phyloP scores from a whole-genome alignment of 2,113 vertebrate genomes.

The Toxostoma redivivum region DNA sequence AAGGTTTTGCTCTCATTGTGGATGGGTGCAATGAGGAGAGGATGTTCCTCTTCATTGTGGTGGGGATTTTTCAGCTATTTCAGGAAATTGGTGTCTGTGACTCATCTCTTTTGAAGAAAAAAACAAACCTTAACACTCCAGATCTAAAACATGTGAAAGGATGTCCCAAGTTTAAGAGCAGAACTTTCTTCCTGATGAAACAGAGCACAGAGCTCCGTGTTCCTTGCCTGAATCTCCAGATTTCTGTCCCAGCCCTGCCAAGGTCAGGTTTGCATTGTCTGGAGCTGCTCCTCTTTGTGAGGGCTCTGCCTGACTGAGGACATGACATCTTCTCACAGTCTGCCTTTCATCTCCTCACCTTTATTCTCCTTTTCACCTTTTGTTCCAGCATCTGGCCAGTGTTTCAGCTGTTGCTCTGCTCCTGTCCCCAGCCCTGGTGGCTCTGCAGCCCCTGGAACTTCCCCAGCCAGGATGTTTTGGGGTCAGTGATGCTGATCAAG shows the following conservation, averaged over 20 bases:
- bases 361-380: not conserved
- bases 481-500: not conserved
- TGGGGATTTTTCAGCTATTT: not conserved
- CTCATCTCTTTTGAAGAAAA: not conserved
- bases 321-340: not conserved
- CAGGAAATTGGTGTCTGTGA: not conserved
- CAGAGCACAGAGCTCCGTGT: not conserved
- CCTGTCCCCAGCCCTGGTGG: rapidly evolving
- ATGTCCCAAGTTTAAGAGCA: not conserved
- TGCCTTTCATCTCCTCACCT: not conserved
- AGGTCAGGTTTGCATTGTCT: not conserved
- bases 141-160: not conserved
- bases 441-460: not conserved
- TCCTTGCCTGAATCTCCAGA: not conserved
- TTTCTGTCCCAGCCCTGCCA: not conserved
- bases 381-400: not conserved
- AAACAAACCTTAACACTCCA: not conserved
- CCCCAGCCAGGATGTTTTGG: rapidly evolving
- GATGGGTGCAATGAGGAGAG: not conserved
- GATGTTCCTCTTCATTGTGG: not conserved
- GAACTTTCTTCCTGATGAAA: not conserved
- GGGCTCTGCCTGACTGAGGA: not conserved
- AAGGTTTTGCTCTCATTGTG: not conserved
- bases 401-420: not conserved
- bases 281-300: not conserved